Evolutionary conservation across 2,797 vertebrate species (phyloP).

Genomic region (Trachops cirrhosus): DNA sequence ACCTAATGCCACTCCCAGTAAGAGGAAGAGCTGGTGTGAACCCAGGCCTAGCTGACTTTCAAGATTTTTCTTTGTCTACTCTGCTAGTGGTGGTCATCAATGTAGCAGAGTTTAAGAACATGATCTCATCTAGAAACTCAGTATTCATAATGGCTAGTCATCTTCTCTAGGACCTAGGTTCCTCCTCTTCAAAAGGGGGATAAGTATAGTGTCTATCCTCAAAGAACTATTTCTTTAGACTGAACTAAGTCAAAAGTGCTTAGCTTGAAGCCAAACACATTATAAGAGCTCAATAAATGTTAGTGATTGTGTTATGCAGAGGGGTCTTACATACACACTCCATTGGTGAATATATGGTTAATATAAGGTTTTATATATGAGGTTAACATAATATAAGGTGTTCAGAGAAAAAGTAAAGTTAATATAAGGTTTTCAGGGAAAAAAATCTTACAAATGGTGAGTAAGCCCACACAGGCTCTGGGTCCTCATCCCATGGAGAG

Average conservation of each 20-base stretch:
- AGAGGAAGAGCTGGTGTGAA: neutral
- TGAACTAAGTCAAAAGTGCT: neutral
- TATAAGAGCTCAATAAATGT: neutral
- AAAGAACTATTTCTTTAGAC: neutral
- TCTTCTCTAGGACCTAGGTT: neutral
- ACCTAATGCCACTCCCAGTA: neutral
- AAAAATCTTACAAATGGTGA: neutral
- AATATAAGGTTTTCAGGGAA: neutral
- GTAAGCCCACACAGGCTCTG: neutral
- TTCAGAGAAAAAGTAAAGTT: neutral
- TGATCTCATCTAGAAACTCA: neutral
- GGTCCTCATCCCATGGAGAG: neutral
- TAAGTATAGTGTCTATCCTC: neutral
- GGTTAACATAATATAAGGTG: neutral
- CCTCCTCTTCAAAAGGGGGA: neutral
- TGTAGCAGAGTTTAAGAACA: neutral
- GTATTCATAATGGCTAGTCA: neutral
- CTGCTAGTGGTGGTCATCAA: neutral
- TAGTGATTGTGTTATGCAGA: neutral
- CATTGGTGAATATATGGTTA: neutral
- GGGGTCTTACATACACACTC: neutral
- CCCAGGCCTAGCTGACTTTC: neutral
- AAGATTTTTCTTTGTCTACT: neutral
- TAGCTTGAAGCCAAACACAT: neutral
- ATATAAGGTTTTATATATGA: neutral